Conservation (phyloP, 2,113 vertebrate genomes). For the Laticauda colubrina region DNA sequence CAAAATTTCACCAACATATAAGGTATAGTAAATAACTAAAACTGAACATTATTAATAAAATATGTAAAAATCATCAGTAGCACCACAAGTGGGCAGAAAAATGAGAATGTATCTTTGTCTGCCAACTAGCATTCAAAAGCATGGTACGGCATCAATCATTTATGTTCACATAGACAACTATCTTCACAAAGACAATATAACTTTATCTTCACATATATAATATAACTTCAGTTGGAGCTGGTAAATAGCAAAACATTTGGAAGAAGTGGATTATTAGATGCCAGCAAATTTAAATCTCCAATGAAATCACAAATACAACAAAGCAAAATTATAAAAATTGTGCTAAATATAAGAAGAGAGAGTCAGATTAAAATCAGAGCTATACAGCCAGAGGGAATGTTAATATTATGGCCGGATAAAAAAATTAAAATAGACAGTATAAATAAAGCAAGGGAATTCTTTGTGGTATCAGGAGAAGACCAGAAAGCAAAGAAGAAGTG, state of each 20-base stretch:
- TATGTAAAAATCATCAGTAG: background rate
- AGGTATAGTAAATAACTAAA: background rate
- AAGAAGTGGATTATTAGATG: background rate
- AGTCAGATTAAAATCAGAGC: background rate
- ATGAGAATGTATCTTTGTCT: background rate
- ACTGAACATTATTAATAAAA: background rate
- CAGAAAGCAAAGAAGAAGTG: no score
- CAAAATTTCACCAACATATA: background rate
- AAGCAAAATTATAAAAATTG: background rate
- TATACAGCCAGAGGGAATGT: no score
- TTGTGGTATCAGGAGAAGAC: no score
- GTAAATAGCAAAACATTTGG: background rate
- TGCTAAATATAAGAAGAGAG: background rate
- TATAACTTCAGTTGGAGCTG: background rate
- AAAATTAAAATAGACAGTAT: no score
- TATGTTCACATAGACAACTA: background rate
- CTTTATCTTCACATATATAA: background rate
- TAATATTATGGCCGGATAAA: no score
- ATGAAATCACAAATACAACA: background rate
- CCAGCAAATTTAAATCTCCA: background rate
- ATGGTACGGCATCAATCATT: background rate
- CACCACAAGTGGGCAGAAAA: background rate
- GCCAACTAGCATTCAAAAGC: background rate
- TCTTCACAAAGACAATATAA: no score
- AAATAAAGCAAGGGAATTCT: no score